Base-by-base conservation (phyloP, 2,888 invertebrate genomes). In the Carpatolechia fugitivella region DNA sequence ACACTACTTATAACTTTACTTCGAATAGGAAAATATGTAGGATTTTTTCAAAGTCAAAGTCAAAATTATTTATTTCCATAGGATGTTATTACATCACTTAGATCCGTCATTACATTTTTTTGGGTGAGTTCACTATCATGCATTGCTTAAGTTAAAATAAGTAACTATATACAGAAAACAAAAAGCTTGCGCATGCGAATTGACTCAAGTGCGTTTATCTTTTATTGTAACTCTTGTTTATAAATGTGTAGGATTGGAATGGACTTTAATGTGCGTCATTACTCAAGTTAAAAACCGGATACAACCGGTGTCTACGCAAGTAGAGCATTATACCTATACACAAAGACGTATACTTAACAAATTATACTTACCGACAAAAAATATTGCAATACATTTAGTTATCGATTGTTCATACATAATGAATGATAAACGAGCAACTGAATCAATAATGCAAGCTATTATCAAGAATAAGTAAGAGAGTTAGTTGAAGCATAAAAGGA, bases 401-500 rank as follows among this genome's bases (percentile, higher is more conserved):
- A 24, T 24, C 24, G 24, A 24, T 24, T 24, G 24, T 24, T 24
- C 24, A 24, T 24, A 24, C 24, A 30, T 30, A 30, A 30, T n/a
- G n/a, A n/a, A n/a, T 3, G 33, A 11, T 3, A n/a, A 33, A 11
- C 33, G n/a, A 44, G 24, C 50, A 50, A 11, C 36, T 50, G 50
- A 29, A 36, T 29, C 36, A 50, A 50, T 50, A 50, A 24, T 35
- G 20, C 44, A 29, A 24, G 44, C 44, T 20, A 20, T 20, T 44
- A 13, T 33, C n/a, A 11, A 10, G n/a, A 49, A 33, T 14, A 35
- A 31, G 10, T 50, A 8, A 40, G 30, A 13, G 33, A 24, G 44
- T 46, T 46, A 46, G 46, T 55, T 24, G 8, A 36, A 55, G 55
- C 55, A 47, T 29, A 48, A 2, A 18, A 35, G 36, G 20, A 47